These are phyloP conservation scores for Tenthredo distinguenda DNA, from an alignment of 2,888 invertebrate genomes.

Conservation along the genomic window DNA sequence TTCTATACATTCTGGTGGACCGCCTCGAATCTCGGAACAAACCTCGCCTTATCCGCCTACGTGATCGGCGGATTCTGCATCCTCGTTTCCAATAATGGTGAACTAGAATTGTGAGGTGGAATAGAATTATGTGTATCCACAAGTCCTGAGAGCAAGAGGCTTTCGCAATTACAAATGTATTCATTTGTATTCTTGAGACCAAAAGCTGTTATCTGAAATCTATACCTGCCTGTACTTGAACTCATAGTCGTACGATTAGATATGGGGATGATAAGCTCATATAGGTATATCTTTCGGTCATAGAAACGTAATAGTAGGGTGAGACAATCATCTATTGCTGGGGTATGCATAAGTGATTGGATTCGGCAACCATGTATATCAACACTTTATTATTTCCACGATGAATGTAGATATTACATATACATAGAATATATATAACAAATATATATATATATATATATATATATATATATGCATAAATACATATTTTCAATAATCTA, in stretches of 20 bases:
- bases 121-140: background rate
- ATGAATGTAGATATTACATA: conserved; percentile 66
- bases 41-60: conserved; percentile 67
- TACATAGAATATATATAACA: conserved; percentile 64
- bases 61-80: conserved; percentile 69
- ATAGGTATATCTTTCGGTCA: background rate
- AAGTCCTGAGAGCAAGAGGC: background rate
- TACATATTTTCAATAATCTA: conserved; percentile 55
- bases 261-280: background rate
- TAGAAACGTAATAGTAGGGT: background rate
- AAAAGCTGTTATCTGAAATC: background rate
- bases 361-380: conserved; percentile 69
- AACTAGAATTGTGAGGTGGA: background rate
- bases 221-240: background rate
- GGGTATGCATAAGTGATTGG: background rate
- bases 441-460: conserved; percentile 58
- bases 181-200: background rate
- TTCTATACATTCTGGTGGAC: conserved; percentile 67
- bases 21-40: conserved; percentile 64
- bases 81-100: conserved; percentile 52
- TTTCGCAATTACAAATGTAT: too few species aligned
- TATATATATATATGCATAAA: conserved; percentile 60
- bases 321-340: background rate
- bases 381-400: conserved; percentile 73
- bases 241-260: background rate